Percentiles rank a stretch among this genome's conserved stretches.
These are phyloP conservation scores for Crocidura indochinensis DNA, from an alignment of 2,797 vertebrate species.

Conservation along the genomic window DNA sequence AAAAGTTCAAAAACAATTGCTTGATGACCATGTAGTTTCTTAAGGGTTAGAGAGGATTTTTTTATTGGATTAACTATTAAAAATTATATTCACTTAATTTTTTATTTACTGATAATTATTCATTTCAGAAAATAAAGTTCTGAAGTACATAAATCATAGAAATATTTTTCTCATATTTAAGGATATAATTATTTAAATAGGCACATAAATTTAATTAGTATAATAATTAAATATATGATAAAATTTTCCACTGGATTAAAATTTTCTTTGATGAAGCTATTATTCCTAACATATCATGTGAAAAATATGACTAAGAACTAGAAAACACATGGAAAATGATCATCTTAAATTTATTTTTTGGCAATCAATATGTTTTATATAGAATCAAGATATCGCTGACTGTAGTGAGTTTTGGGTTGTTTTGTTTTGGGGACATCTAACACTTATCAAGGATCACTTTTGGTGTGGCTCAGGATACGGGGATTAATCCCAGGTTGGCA, in stretches of 20 bases:
- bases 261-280: background rate
- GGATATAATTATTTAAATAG: slow-evolving; percentile 40
- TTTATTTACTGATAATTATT: slow-evolving; percentile 55
- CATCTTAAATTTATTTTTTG: background rate
- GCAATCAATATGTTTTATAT: background rate
- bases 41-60: slow-evolving; percentile 50
- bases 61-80: slow-evolving; percentile 70
- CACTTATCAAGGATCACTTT: too few species aligned
- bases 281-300: background rate
- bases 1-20: slow-evolving; percentile 57
- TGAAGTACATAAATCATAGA: slow-evolving; percentile 53
- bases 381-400: background rate
- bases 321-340: slow-evolving; percentile 32
- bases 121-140: slow-evolving; percentile 52
- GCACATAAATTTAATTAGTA: slow-evolving; percentile 53
- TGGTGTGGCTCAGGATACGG: too few species aligned
- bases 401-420: background rate
- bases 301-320: background rate
- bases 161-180: slow-evolving; percentile 56
- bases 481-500: too few species aligned
- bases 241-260: slow-evolving; percentile 27
- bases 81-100: slow-evolving; percentile 52
- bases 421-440: background rate
- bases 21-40: slow-evolving; percentile 69
- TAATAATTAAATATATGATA: slow-evolving; percentile 56